Evolutionary conservation across 1,140 invertebrate genomes (phyloP).

Genomic region (Drusus annulatus): DNA sequence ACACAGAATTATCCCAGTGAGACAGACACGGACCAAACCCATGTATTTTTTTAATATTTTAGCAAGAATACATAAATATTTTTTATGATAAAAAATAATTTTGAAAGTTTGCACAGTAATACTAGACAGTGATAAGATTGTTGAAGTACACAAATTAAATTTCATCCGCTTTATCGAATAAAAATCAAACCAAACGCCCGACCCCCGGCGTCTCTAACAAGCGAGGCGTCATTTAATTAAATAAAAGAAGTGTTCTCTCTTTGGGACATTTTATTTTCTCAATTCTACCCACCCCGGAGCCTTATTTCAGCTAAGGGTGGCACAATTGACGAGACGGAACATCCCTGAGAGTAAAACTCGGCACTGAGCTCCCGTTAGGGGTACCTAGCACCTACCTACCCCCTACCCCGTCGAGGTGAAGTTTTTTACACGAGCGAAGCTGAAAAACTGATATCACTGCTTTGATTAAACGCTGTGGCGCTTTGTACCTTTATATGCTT

Average conservation of each 20-base stretch:
- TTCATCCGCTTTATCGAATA: background rate
- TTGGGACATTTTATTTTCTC: background rate
- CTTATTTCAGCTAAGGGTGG: background rate
- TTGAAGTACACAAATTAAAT: too few relatives aligned
- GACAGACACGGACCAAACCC: too few relatives aligned
- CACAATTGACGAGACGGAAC: constrained; percentile 9
- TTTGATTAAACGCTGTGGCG: background rate
- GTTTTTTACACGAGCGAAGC: background rate
- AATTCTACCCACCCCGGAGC: background rate
- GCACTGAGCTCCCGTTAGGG: background rate
- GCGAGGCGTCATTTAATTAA: constrained; percentile 20
- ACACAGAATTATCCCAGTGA: too few relatives aligned
- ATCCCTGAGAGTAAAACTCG: background rate
- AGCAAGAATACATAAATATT: too few relatives aligned
- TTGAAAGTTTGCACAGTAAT: too few relatives aligned
- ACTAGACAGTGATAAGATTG: too few relatives aligned
- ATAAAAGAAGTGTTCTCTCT: constrained; percentile 11
- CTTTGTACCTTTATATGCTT: too few relatives aligned
- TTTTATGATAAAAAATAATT: too few relatives aligned
- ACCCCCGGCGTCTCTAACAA: background rate
- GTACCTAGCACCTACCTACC: background rate
- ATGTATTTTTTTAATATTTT: too few relatives aligned
- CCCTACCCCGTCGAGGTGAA: background rate
- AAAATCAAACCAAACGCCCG: background rate
- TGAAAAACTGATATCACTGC: background rate